A percentile compares a stretch with the other conserved stretches of the same genome.
These are phyloP conservation scores for Antrozous pallidus DNA, from an alignment of 2,797 vertebrate genomes.

Conservation along the genomic window DNA sequence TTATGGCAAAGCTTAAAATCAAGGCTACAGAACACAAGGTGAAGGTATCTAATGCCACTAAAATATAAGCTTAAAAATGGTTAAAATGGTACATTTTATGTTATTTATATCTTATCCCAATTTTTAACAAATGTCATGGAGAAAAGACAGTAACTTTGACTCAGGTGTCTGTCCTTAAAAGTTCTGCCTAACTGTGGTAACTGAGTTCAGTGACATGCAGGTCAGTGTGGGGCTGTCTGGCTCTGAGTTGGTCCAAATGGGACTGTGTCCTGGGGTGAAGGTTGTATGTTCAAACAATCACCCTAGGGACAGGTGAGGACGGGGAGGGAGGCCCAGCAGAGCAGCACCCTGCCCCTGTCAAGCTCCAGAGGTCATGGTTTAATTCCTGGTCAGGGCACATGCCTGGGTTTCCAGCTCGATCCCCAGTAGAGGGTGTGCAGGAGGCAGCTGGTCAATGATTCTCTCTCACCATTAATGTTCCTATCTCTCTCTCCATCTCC, in stretches of 20 bases:
- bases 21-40: fast-evolving
- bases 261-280: neutral
- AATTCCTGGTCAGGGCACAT: too few species aligned
- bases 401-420: too few species aligned
- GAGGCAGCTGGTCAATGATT: too few species aligned
- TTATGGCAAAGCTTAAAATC: neutral
- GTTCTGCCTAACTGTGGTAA: neutral
- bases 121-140: neutral
- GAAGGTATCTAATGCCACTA: fast-evolving
- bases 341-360: neutral
- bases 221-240: neutral
- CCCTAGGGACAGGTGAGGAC: neutral
- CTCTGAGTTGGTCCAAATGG: neutral
- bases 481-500: too few species aligned
- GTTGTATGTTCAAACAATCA: neutral
- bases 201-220: fast-evolving
- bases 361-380: neutral
- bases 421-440: too few species aligned
- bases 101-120: neutral
- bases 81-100: neutral
- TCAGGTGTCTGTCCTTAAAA: neutral
- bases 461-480: too few species aligned
- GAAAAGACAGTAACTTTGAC: neutral
- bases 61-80: neutral
- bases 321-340: neutral